Percentiles rank a stretch among this genome's conserved stretches.
Evolutionary conservation across 2,888 invertebrate genomes (phyloP).

Genomic region (Caenorhabditis doughertyi): DNA sequence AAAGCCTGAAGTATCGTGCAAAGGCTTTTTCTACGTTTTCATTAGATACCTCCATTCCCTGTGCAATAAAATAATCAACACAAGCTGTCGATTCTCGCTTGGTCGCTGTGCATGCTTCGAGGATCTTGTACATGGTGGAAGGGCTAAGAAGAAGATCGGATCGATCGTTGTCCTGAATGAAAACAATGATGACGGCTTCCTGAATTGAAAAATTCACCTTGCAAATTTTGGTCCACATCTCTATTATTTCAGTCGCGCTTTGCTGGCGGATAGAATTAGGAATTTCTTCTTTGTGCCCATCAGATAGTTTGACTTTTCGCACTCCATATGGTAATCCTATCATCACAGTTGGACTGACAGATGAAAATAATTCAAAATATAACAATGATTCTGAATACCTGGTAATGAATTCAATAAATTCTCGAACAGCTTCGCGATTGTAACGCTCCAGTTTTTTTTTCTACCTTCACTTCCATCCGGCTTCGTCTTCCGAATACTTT

Average conservation of each 20-base stretch:
- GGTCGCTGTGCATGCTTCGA: neutral
- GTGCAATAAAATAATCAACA: conserved; percentile 3
- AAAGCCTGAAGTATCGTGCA: conserved; percentile 6
- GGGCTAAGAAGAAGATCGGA: no score
- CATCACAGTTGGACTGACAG: conserved; percentile 1
- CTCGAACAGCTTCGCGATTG: neutral
- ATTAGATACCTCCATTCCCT: no score
- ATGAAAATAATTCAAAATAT: neutral
- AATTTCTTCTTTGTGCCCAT: no score
- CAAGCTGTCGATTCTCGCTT: neutral
- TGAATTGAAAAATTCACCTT: no score
- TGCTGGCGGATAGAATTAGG: conserved; percentile 1
- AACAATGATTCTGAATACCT: neutral
- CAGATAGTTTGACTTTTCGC: neutral
- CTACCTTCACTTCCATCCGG: neutral
- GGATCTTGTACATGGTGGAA: neutral
- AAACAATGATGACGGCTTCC: neutral
- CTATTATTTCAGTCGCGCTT: neutral
- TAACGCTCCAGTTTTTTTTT: neutral
- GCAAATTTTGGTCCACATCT: neutral
- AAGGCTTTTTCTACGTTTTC: neutral
- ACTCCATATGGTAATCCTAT: neutral
- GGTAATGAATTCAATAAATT: conserved; percentile 2
- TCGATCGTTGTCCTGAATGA: no score
- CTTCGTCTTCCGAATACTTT: neutral